Evolutionary conservation across 2,113 vertebrate species (phyloP), one percentile per base, ranked within the genome.

Genomic region (Mohoua ochrocephala): DNA sequence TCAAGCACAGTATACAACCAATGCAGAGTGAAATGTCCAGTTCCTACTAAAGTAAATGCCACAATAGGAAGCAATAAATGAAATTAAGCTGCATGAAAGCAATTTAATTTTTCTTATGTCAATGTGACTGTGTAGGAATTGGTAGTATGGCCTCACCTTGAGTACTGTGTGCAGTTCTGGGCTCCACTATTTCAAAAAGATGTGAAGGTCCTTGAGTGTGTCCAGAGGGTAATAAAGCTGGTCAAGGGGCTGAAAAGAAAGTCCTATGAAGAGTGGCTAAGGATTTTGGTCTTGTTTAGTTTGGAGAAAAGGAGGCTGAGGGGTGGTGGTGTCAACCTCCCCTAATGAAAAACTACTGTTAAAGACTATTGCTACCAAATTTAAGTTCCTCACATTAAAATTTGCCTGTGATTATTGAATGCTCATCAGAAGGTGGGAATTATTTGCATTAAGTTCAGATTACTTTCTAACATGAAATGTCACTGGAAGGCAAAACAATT

Each of bases 321-420:
- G 21, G 11, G 17, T n/a, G 21, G 22, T 96, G 97, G 96, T 98
- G 97, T 90, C 91, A 97, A 96, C 95, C 93, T 97, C 94, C 92
- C 82, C 59, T 83, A 93, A 91, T 78, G 94, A 96, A 98, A 98
- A 98, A 98, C 61, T 85, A 70, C n/a, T 53, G 91, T 92, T 96
- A 83, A 90, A 95, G 77, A 90, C 96, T 97, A 98, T 97, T 97
- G 97, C 30, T 69, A 23, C 11, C 94, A 98, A 98, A 97, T 52
- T 41, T 87, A 96, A 87, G 88, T 98, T 97, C 92, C 95, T 97
- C 64, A 81, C 93, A 94, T 93, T 91, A 91, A 96, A 79, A 88
- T 93, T 80, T 94, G 33, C 65, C 76, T 95, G 90, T 89, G 69
- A 94, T 80, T 93, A 97, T 95, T 74, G 89, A 75, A 70, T 80